Conservation (phyloP, 2,797 vertebrate species). For the Melanotaenia maccullochi region DNA sequence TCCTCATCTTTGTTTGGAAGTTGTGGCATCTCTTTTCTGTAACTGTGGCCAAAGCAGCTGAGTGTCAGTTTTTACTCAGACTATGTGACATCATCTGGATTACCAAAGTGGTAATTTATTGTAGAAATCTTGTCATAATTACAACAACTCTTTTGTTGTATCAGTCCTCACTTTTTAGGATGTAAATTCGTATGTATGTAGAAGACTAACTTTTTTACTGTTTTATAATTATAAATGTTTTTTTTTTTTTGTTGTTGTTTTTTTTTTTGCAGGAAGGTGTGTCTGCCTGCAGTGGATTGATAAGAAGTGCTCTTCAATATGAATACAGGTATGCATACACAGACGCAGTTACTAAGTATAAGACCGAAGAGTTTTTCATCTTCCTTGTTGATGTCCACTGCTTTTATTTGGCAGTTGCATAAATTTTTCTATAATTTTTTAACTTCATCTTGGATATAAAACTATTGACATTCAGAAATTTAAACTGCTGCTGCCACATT, state of each 20-base stretch:
- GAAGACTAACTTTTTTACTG: not conserved
- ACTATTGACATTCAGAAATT: not conserved
- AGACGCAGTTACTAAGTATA: not conserved
- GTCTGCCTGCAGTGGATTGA: constrained; percentile 82
- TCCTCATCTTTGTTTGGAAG: not conserved
- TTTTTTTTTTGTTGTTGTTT: not conserved
- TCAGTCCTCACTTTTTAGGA: not conserved
- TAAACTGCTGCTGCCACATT: not conserved
- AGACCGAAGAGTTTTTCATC: not conserved
- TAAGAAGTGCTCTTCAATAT: constrained; percentile 88
- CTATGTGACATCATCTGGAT: not conserved
- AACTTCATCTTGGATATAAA: not conserved
- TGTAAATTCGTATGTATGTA: not conserved
- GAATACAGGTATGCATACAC: constrained; percentile 90
- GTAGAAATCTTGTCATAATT: not conserved
- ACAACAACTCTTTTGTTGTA: not conserved
- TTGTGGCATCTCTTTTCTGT: not conserved
- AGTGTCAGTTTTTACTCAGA: not conserved
- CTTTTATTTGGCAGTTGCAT: not conserved
- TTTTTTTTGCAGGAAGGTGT: constrained; percentile 83
- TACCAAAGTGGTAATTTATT: not conserved
- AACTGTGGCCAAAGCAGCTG: not conserved
- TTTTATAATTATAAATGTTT: not conserved
- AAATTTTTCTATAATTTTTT: not conserved
- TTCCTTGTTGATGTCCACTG: not conserved